Evolutionary conservation across 2,113 vertebrate genomes (phyloP), one percentile per base, ranked within the genome.

Genomic region (Theristicus caerulescens): DNA sequence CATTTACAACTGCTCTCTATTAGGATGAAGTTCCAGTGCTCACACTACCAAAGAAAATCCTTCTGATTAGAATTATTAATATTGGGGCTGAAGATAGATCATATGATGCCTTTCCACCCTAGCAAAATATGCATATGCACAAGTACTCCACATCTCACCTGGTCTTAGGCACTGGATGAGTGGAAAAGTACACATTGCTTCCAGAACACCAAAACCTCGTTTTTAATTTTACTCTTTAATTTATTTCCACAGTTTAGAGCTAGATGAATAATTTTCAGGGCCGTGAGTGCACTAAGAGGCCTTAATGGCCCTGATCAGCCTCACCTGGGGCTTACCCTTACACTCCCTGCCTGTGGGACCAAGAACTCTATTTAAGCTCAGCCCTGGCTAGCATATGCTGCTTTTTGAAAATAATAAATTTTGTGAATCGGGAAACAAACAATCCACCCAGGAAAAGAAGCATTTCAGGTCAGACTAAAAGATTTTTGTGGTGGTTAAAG

Each of bases 51-150:
- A 59, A 64, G 18, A 81, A 95, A 86, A 71, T 19, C 36, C 57
- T 64, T 88, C 58, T 32, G 22, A 54, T 73, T 34, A 24, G 26
- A 59, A 58, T 55, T 59, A 55, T 58, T 62, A 73, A 61, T 26
- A 9, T 0, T 29, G 34, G 17, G 6, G 21, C 32, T 78, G 10
- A 90, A 74, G 49, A 42, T 18, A 36, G 38, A 69, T 64, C 0
- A 0, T 15, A 3, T 0, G 1, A 27, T 87, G 58, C 38, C 40
- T 82, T 91, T 80, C 5, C 5, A 69, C 52, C 11, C 76, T 32
- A 59, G n/a, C 34, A 74, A 44, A 66, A 42, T 9, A 4, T 10
- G 11, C 12, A 21, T 26, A 7, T 38, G 40, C 21, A 15, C 1
- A 0, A 26, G 31, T 13, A 9, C 31, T 54, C 38, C 70, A 51